Percentiles rank a stretch among this genome's conserved stretches.
Evolutionary conservation across 2,113 vertebrate species (phyloP).

Genomic region (Plestiodon gilberti): DNA sequence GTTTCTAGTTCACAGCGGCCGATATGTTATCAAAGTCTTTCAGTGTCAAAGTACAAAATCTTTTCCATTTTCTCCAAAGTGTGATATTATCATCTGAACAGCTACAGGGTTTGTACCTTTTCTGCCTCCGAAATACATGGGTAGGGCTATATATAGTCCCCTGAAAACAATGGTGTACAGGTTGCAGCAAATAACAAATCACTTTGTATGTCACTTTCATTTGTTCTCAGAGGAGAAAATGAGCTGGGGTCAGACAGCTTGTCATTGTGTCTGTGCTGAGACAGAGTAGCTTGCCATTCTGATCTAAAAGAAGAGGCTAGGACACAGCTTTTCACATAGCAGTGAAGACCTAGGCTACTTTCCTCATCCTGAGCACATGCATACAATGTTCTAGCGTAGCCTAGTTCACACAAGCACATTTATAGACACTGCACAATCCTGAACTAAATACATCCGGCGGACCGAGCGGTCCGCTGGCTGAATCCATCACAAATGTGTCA

Average conservation of each 20-base stretch:
- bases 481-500: no score
- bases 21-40: background rate
- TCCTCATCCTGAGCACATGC: background rate
- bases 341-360: background rate
- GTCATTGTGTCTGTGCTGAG: background rate
- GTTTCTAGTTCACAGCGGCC: background rate
- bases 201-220: conserved; percentile 2
- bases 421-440: no score
- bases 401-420: background rate
- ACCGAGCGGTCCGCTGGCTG: no score
- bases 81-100: conserved; percentile 2
- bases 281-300: background rate
- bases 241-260: background rate
- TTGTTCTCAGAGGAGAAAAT: background rate
- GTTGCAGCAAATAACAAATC: background rate
- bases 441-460: no score
- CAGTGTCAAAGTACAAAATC: conserved; percentile 2
- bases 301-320: background rate
- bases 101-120: conserved; percentile 33
- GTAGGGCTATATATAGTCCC: background rate
- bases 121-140: conserved; percentile 1
- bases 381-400: background rate
- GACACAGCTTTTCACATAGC: background rate
- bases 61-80: conserved; percentile 6
- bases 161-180: conserved; percentile 16